Evolutionary conservation across 1,140 invertebrate species (phyloP).

Genomic region (Paralvinella palmiformis): DNA sequence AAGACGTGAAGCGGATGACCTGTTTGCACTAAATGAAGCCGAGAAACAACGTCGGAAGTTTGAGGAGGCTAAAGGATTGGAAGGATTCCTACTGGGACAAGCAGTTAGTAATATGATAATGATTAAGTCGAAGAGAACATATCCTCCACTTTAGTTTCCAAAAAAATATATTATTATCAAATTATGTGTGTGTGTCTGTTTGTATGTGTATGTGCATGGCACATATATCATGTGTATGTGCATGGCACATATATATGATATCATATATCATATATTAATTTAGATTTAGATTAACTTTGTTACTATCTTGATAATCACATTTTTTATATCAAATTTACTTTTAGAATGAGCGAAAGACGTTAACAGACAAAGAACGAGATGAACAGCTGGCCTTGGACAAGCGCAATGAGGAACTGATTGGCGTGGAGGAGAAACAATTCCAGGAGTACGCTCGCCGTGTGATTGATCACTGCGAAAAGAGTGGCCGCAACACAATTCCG

Average conservation of each 20-base stretch:
- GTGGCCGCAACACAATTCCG: constrained; percentile 45
- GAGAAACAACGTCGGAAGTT: constrained; percentile 33
- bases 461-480: constrained; percentile 45
- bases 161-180: too few relatives aligned
- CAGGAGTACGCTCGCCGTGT: constrained; percentile 47
- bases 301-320: too few relatives aligned
- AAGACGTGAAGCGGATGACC: constrained; percentile 39
- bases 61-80: constrained; percentile 27
- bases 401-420: constrained; percentile 36
- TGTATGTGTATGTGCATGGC: too few relatives aligned
- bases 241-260: too few relatives aligned
- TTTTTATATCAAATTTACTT: constrained; percentile 5
- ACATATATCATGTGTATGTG: too few relatives aligned
- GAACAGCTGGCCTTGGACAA: constrained; percentile 34
- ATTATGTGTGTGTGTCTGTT: too few relatives aligned
- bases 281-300: too few relatives aligned
- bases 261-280: too few relatives aligned
- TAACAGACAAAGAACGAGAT: constrained; percentile 24
- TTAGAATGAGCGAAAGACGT: constrained; percentile 25
- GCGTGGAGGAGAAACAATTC: constrained; percentile 46
- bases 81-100: constrained; percentile 35
- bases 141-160: too few relatives aligned
- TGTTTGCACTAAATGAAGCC: constrained; percentile 44
- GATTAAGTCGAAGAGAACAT: too few relatives aligned
- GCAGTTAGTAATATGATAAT: constrained; percentile 10